Conservation (phyloP, 2,888 invertebrate genomes). For the Athalia cordata region DNA sequence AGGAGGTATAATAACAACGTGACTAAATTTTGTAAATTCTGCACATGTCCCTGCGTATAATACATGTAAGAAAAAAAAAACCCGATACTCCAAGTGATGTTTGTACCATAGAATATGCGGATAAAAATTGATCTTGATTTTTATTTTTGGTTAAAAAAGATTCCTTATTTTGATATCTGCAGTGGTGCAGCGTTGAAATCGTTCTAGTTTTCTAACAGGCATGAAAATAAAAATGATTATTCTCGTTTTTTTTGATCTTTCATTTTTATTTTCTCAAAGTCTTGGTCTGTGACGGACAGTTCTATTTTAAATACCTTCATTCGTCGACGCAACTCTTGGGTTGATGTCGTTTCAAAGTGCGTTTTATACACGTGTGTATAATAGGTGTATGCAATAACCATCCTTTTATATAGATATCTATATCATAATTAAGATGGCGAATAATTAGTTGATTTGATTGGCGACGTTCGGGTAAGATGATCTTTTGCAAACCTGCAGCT, state of each 20-base stretch:
- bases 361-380: background rate
- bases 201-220: slow-evolving; percentile 4
- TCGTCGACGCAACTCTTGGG: background rate
- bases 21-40: no score
- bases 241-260: no score
- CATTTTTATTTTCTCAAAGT: background rate
- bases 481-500: no score
- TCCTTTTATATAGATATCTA: background rate
- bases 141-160: background rate
- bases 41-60: no score
- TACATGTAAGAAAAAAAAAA: no score
- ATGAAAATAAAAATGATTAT: background rate
- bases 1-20: no score
- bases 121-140: background rate
- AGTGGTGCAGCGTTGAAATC: background rate
- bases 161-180: background rate
- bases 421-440: background rate
- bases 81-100: no score
- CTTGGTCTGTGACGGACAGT: slow-evolving; percentile 31
- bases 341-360: slow-evolving; percentile 20
- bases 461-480: no score
- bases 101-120: no score
- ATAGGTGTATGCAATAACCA: background rate
- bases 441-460: no score
- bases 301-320: slow-evolving; percentile 30